Conservation (phyloP, 2,113 vertebrate genomes). For the Acrocephalus arundinaceus region DNA sequence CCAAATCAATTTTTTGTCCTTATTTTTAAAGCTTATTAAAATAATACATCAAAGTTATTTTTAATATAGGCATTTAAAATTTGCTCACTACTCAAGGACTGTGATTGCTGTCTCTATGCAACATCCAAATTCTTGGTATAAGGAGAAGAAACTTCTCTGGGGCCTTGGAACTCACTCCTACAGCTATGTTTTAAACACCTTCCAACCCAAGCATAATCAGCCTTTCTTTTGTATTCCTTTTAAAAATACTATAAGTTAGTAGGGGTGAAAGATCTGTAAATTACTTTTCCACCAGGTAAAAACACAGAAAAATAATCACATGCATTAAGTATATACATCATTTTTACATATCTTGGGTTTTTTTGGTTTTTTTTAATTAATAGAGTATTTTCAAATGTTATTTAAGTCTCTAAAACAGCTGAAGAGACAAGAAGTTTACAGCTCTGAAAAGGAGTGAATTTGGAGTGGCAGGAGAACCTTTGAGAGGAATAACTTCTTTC, state of each 20-base stretch:
- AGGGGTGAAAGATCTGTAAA: background rate
- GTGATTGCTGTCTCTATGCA: background rate
- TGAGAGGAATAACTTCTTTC: background rate
- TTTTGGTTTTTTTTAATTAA: background rate
- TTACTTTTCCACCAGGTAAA: background rate
- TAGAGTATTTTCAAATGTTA: background rate
- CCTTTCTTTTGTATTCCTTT: background rate
- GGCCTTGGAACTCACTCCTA: background rate
- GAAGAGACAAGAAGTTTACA: background rate
- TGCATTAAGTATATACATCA: background rate
- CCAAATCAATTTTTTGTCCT: no score
- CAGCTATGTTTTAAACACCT: background rate
- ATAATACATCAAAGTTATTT: background rate
- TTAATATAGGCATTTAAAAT: background rate
- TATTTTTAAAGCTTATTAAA: background rate
- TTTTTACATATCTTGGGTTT: background rate
- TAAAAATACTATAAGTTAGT: background rate
- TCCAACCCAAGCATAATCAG: background rate
- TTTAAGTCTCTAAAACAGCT: background rate
- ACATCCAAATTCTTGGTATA: background rate
- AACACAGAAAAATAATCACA: background rate
- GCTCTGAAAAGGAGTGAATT: background rate
- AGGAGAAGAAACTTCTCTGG: background rate
- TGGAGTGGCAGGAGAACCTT: background rate
- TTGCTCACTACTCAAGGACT: background rate